phyloP scores from a whole-genome alignment of 2,797 vertebrate species.

The Apogon hyalosoma region DNA sequence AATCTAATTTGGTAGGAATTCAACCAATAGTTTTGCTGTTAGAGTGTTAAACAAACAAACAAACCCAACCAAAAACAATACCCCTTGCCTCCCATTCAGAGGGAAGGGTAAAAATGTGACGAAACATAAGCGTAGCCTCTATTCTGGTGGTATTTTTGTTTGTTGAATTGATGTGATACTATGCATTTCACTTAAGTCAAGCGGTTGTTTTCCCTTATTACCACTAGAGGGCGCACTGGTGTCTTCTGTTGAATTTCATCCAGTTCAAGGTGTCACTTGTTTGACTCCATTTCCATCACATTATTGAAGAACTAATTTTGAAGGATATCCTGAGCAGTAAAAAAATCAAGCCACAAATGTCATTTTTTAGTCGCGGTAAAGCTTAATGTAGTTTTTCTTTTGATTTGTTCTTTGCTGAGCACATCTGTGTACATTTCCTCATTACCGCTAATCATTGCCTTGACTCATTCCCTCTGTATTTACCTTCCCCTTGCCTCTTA shows the following conservation, averaged over 20 bases:
- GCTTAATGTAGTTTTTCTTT: too few relatives aligned
- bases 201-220: constrained; percentile 3
- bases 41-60: too few relatives aligned
- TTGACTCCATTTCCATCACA: constrained; percentile 3
- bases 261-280: neutral
- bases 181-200: neutral
- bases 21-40: too few relatives aligned
- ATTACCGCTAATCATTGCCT: neutral
- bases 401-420: too few relatives aligned
- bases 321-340: neutral
- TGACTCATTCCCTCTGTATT: neutral
- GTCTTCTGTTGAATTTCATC: constrained; percentile 28
- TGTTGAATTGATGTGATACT: neutral
- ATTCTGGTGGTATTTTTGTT: neutral
- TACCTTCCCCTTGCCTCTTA: neutral
- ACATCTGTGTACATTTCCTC: too few relatives aligned
- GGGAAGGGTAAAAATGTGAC: too few relatives aligned
- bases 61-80: too few relatives aligned
- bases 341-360: neutral
- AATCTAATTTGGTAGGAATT: too few relatives aligned
- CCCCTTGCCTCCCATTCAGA: too few relatives aligned
- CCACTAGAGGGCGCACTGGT: constrained; percentile 73
- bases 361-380: neutral
- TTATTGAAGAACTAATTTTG: neutral
- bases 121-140: neutral